phyloP scores from a whole-genome alignment of 2,113 vertebrate species.

The Rallus limicola region DNA sequence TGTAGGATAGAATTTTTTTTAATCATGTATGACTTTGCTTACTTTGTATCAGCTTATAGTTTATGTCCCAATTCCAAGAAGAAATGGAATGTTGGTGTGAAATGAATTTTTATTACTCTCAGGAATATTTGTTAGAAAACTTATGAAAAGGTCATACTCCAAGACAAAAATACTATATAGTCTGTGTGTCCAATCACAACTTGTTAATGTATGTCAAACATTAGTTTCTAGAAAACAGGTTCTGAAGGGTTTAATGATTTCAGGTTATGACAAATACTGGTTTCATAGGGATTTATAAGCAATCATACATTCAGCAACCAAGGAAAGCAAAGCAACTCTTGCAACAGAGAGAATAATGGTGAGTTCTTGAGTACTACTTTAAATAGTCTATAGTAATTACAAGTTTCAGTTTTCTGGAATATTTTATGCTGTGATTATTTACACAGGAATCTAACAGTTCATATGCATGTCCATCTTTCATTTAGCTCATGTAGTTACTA shows the following conservation, averaged over 20 bases:
- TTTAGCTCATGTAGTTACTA: not conserved
- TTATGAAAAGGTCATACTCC: not conserved
- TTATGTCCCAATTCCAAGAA: not conserved
- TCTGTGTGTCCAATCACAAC: not conserved
- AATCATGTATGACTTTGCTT: not conserved
- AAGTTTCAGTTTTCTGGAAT: not conserved
- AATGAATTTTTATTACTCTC: not conserved
- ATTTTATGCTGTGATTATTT: not conserved
- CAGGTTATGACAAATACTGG: not conserved
- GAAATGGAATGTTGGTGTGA: not conserved
- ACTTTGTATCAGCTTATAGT: not conserved
- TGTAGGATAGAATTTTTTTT: not conserved
- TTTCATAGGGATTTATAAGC: not conserved
- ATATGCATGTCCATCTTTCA: not conserved
- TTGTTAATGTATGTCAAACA: not conserved
- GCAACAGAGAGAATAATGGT: not conserved
- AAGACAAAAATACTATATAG: not conserved
- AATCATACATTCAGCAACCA: not conserved
- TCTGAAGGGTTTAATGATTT: not conserved
- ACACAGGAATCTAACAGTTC: not conserved
- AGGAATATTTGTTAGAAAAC: not conserved
- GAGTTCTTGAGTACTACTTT: not conserved
- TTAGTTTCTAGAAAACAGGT: not conserved
- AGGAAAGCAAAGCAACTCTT: not conserved
- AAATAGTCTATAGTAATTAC: not conserved